A percentile compares a stretch with the other conserved stretches of the same genome.
Conservation (phyloP, 2,797 vertebrate species). For the Hybognathus amarus region DNA sequence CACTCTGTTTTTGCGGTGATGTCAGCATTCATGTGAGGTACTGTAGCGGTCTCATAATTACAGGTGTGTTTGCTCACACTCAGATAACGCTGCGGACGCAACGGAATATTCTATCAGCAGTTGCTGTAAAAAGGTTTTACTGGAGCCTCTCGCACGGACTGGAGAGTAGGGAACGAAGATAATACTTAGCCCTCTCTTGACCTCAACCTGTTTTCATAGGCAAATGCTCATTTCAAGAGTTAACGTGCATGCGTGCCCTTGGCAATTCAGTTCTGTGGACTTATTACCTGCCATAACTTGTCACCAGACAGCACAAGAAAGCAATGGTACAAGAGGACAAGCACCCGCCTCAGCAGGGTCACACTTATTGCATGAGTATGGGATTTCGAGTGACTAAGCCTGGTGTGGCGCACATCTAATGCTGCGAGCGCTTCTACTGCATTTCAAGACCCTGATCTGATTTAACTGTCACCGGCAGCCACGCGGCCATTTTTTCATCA, state of each 20-base stretch:
- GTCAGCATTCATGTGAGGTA: conserved; percentile 37
- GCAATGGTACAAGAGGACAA: background rate
- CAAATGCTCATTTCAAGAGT: conserved; percentile 15
- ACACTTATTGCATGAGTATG: conserved; percentile 24
- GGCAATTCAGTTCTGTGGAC: background rate
- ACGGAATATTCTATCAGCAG: conserved; percentile 58
- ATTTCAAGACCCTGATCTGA: conserved; percentile 3
- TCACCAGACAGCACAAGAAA: conserved; percentile 11
- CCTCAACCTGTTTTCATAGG: conserved; percentile 30
- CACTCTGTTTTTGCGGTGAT: conserved; percentile 1
- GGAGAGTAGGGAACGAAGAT: conserved; percentile 20
- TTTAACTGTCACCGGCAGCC: conserved; percentile 1
- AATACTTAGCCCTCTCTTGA: conserved; percentile 20
- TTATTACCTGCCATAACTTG: background rate
- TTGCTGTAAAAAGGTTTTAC: conserved; percentile 51
- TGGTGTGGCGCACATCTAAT: conserved; percentile 15
- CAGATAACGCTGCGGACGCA: conserved; percentile 53
- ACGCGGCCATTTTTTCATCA: conserved; percentile 6
- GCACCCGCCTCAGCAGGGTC: background rate
- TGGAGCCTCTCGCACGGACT: conserved; percentile 45
- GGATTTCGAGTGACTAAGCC: conserved; percentile 48
- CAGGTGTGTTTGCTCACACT: conserved; percentile 60
- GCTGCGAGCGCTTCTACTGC: background rate
- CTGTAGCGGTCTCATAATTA: conserved; percentile 53
- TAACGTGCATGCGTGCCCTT: background rate